Evolutionary conservation across 2,113 vertebrate species (phyloP), one percentile per base, ranked within the genome.

Genomic region (Pionites leucogaster): DNA sequence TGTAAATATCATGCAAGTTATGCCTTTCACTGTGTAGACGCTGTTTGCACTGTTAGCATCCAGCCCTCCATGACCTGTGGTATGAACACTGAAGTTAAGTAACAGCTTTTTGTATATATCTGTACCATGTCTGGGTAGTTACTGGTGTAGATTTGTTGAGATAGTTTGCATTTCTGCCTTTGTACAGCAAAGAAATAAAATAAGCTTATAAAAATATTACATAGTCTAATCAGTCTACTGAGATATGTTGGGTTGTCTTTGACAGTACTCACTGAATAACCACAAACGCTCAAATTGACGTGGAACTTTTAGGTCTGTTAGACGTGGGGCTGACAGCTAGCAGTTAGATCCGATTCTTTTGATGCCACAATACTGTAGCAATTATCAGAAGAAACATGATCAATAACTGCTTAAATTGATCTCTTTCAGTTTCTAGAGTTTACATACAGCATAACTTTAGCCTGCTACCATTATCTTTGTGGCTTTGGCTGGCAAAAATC

Each of bases 141-240:
- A 74, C 55, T 82, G 70, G 46, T 75, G 63, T 70, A 94, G 91
- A 70, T 95, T 95, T 92, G 37, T 63, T 18, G 75, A 90, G 52
- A 46, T 85, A 60, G 70, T 62, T 93, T 93, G 74, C 55, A 64
- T 89, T 96, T 96, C 69, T 95, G 85, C 88, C 69, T 94, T 91
- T 95, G 95, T 97, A 92, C 82, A 95, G 65, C 53, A 94, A 92
- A 96, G 29, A 96, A 96, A 80, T 92, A 88, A 97, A 93, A 85
- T 88, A 94, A 95, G 55, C 63, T 70, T 84, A 31, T 81, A 83
- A 89, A 97, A 88, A 69, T 70, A 52, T 31, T 19, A 80, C 91
- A 14, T 72, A 63, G 42, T 67, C 22, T 76, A 23, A 63, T 27
- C 2, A 2, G 37, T 70, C 49, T 86, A 22, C 44, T 47, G 63